Evolutionary conservation across 2,113 vertebrate species (phyloP).

Genomic region (Circaetus gallicus): DNA sequence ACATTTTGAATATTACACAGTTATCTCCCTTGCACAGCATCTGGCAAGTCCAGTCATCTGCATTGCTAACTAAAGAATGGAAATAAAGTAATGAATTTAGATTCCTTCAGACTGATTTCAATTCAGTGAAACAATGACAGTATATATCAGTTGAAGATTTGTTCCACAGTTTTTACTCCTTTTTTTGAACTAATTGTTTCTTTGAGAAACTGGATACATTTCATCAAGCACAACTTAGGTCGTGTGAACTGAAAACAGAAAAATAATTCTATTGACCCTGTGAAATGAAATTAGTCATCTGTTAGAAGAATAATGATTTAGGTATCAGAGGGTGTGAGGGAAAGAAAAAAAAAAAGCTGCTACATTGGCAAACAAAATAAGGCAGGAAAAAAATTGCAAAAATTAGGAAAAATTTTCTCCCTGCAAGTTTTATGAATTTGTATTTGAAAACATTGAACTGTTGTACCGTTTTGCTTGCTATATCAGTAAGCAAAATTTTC

Average conservation of each 20-base stretch:
- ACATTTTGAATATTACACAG: background rate
- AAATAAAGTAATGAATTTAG: background rate
- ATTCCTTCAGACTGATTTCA: background rate
- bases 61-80: background rate
- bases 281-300: background rate
- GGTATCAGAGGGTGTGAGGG: background rate
- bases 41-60: background rate
- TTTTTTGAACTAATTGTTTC: background rate
- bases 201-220: background rate
- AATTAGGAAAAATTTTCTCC: background rate
- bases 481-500: background rate
- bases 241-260: background rate
- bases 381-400: background rate
- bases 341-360: background rate
- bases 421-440: background rate
- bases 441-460: background rate
- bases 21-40: constrained; percentile 28
- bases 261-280: background rate
- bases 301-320: background rate
- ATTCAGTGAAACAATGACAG: background rate
- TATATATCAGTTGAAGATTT: background rate
- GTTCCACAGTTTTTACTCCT: background rate
- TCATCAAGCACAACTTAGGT: background rate
- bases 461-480: background rate
- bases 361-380: background rate